Conservation (phyloP, 2,888 invertebrate genomes). For the Spilosoma lubricipeda region DNA sequence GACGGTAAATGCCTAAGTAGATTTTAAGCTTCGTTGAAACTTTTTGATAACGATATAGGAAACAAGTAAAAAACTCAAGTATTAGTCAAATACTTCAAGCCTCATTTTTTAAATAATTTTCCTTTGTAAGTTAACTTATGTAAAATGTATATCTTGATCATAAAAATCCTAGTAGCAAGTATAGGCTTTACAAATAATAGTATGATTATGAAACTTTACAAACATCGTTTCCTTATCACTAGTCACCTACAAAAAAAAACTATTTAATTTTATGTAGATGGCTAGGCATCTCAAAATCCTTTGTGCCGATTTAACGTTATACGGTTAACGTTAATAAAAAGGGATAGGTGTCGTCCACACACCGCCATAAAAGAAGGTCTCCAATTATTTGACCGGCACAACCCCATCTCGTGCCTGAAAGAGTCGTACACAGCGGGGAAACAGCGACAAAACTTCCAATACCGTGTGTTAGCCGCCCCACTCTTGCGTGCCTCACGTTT, state of each 20-base stretch:
- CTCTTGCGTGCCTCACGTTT: constrained; percentile 76
- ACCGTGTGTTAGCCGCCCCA: constrained; percentile 58
- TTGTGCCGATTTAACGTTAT: constrained; percentile 61
- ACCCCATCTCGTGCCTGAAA: constrained; percentile 60
- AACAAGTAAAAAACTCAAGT: not conserved
- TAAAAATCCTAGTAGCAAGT: not conserved
- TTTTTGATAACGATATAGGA: not conserved
- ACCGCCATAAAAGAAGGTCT: constrained; percentile 61
- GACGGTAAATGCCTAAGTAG: not conserved
- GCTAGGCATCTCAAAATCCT: constrained; percentile 58
- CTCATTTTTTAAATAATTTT: not conserved
- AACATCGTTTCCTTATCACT: constrained; percentile 21
- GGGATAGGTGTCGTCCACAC: constrained; percentile 61
- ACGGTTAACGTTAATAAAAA: constrained; percentile 62
- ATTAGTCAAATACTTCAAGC: not conserved
- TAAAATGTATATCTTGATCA: not conserved
- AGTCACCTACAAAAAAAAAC: constrained; percentile 27
- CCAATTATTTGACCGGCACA: constrained; percentile 66
- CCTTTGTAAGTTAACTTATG: not conserved
- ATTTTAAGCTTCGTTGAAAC: not conserved
- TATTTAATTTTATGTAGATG: constrained; percentile 48
- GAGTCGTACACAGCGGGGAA: constrained; percentile 60
- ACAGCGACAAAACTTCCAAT: constrained; percentile 72
- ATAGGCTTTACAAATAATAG: constrained; percentile 1
- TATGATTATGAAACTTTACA: constrained; percentile 7